Evolutionary conservation across 2,797 vertebrate species (phyloP), one percentile per base, ranked within the genome.

Genomic region (Neosilurus hyrtlii): DNA sequence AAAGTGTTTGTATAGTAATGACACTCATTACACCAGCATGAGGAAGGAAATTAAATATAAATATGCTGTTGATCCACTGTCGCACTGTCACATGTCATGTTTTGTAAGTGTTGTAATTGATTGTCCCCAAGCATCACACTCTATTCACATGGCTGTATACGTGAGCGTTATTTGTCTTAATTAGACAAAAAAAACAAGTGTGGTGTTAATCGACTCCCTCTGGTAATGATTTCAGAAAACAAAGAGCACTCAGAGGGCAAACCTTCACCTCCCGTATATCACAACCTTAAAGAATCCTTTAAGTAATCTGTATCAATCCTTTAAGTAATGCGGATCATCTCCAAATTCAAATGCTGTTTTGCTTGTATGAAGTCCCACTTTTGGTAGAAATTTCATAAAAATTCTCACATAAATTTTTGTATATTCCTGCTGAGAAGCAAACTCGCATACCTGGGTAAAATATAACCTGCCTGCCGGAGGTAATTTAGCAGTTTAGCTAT

Each of bases 21-120:
- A 75, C 54, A 37, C 73, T 75, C 54, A 59, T 75, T 75, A 75
- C 18, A 8, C 26, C 73, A 37, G 56, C 54, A 75, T 15, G 73
- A 52, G 54, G 73, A 59, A 59, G 2, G 11, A 37, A 6, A 75
- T 62, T 76, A 76, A 16, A 49, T 16, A 76, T 12, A 49, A 62
- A 76, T 62, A 49, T 24, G 20, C 30, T 16, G 72, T 74, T 30
- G 16, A 54, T 54, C 70, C 49, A 54, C 70, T 26, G 72, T 20
- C 30, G 35, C 20, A 30, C 56, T 37, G 56, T 59, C 16, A 15
- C 52, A 11, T 18, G 26, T 75, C 73, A 75, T 4, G 37, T 59
- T 10, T 37, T 26, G 54, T 61, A 76, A 49, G 74, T 49, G 74
- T 62, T 75, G 54, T 15, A 14, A 61, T 15, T 37, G 30, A 59